phyloP scores from a whole-genome alignment of 2,113 vertebrate genomes.

The Amphilophus citrinellus region DNA sequence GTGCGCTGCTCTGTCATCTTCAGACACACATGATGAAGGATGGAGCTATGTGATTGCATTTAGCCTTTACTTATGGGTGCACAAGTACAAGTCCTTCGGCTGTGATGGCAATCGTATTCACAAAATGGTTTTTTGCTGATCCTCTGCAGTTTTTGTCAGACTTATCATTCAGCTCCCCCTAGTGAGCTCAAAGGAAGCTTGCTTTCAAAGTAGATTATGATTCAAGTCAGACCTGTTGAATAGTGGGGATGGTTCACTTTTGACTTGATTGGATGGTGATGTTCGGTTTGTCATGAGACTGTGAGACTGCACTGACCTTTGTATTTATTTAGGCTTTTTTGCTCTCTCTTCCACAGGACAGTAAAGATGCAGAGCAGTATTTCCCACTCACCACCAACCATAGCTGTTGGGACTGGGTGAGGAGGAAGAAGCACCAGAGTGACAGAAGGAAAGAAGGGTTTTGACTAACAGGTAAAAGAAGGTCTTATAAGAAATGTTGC shows the following conservation, averaged over 20 bases:
- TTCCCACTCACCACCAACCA: constrained; percentile 76
- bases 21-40: constrained; percentile 40
- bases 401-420: constrained; percentile 85
- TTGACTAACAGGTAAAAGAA: constrained; percentile 34
- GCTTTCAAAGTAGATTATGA: background rate
- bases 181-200: constrained; percentile 37
- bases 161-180: constrained; percentile 61
- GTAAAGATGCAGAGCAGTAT: constrained; percentile 78
- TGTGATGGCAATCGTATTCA: constrained; percentile 22
- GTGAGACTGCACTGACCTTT: background rate
- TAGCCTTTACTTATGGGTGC: background rate
- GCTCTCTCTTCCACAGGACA: constrained; percentile 62
- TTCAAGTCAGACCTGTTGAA: background rate
- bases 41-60: constrained; percentile 12
- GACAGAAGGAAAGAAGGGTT: constrained; percentile 1
- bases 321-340: background rate
- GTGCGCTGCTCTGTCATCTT: constrained; percentile 12
- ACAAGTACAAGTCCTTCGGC: constrained; percentile 17
- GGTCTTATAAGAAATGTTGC: background rate
- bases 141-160: background rate
- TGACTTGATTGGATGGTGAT: background rate
- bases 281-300: background rate
- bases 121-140: background rate
- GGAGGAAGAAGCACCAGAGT: constrained; percentile 32
- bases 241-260: background rate